phyloP scores from a whole-genome alignment of 2,888 invertebrate genomes.

The Hipparchia sbordonii region DNA sequence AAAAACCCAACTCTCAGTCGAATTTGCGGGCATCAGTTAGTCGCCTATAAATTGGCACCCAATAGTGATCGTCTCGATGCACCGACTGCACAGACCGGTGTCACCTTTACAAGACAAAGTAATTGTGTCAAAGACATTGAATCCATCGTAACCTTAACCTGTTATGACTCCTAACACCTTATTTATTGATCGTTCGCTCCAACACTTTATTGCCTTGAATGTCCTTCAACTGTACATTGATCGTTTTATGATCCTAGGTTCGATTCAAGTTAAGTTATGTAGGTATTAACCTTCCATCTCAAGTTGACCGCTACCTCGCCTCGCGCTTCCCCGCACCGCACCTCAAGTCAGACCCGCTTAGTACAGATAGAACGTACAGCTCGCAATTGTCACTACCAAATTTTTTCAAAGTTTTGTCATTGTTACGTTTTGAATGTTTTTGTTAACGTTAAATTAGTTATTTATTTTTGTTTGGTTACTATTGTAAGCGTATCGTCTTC shows the following conservation, averaged over 20 bases:
- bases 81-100: slow-evolving; percentile 41
- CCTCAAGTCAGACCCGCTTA: too few species aligned
- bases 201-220: slow-evolving; percentile 21
- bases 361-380: too few species aligned
- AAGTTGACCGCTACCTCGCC: too few species aligned
- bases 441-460: too few species aligned
- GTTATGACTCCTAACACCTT: slow-evolving; percentile 25
- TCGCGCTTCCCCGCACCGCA: too few species aligned
- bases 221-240: slow-evolving; percentile 21
- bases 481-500: too few species aligned
- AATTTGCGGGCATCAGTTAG: neutral
- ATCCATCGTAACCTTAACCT: slow-evolving; percentile 57
- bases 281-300: too few species aligned
- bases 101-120: slow-evolving; percentile 57
- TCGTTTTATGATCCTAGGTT: slow-evolving; percentile 19
- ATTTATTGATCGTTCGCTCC: slow-evolving; percentile 25
- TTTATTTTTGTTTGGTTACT: too few species aligned
- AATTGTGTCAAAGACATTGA: slow-evolving; percentile 48
- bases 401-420: too few species aligned
- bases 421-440: too few species aligned
- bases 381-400: too few species aligned
- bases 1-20: too few species aligned
- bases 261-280: slow-evolving; percentile 1
- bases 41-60: slow-evolving; percentile 27
- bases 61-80: slow-evolving; percentile 25